Base-by-base conservation (phyloP, 2,797 vertebrate species). In the Coccyzus lansbergi region DNA sequence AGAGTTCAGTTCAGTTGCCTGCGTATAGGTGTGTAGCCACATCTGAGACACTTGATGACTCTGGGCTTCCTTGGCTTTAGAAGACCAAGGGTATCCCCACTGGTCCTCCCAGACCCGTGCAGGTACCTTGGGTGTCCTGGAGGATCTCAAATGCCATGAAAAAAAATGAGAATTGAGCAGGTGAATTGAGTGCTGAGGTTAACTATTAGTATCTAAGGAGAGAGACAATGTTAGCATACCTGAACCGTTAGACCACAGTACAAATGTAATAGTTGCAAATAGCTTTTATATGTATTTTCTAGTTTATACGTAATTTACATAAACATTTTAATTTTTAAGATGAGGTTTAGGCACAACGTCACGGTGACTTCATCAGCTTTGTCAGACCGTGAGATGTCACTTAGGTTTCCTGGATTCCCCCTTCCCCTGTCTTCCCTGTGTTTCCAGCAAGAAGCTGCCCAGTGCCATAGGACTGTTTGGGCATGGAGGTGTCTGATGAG, bases 11-110 rank as follows among this genome's bases (percentile, higher is more conserved):
- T 62, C 24, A 14, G 26, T 42, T 78, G 15, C 25, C 9, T 20
- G 29, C 31, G 20, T 19, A 15, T 0, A 14, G 19, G 6, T 42
- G 16, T 52, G 22, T 53, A 55, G 33, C 3, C 1, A 62, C 4
- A 20, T 10, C 34, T 72, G 67, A 81, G 34, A 46, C 40, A 4
- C 18, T 7, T 0, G 0, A 17, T 56, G 48, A 25, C 25, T 10
- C 22, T 19, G 19, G 26, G 19, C 2, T 14, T 3, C 3, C 7
- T 51, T 48, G 6, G 18, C 14, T 80, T 44, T 38, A 58, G 36
- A 75, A 90, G 10, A 10, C 9, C 12, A 7, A 19, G 22, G 5
- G 3, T 60, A 42, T 34, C 16, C 28, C 10, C 20, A 40, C 10
- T 16, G 62, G 33, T 36, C 6, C 29, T 76, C 16, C 24, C 2